Evolutionary conservation across 1,140 invertebrate species (phyloP).

Genomic region (Bombus affinis): DNA sequence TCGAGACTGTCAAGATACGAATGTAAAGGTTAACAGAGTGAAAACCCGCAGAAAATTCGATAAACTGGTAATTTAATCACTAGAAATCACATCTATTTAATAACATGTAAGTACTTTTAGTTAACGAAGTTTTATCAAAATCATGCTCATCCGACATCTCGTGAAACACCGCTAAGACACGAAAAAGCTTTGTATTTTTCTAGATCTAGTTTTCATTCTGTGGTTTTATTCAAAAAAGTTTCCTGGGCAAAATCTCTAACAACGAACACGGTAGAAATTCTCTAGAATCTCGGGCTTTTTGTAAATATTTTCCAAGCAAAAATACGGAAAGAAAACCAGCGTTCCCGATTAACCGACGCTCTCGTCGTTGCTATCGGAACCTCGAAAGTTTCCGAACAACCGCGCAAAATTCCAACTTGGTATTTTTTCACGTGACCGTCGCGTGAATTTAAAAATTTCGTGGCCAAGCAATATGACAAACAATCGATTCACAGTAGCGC

Average conservation of each 20-base stretch:
- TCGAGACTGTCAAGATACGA: not conserved
- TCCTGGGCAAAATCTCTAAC: not conserved
- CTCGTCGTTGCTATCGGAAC: too few species aligned
- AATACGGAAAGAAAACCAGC: not conserved
- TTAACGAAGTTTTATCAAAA: too few species aligned
- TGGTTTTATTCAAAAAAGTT: not conserved
- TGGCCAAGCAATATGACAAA: slow-evolving; percentile 8
- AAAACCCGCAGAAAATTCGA: not conserved
- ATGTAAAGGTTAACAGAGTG: not conserved
- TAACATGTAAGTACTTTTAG: too few species aligned
- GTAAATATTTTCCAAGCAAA: not conserved
- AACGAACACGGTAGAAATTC: not conserved
- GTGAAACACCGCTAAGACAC: too few species aligned
- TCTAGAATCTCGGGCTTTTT: not conserved
- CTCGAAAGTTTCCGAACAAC: not conserved
- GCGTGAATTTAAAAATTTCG: slow-evolving; percentile 3
- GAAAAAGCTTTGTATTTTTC: not conserved
- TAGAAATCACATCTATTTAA: too few species aligned
- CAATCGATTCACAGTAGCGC: slow-evolving; percentile 25
- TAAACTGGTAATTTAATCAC: too few species aligned
- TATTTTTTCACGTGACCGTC: not conserved
- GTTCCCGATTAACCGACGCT: too few species aligned
- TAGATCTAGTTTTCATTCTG: not conserved
- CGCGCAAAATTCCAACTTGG: not conserved
- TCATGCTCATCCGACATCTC: too few species aligned